A percentile compares a stretch with the other conserved stretches of the same genome.
Evolutionary conservation across 2,113 vertebrate genomes (phyloP).

Genomic region (Microcebus griseorufus): DNA sequence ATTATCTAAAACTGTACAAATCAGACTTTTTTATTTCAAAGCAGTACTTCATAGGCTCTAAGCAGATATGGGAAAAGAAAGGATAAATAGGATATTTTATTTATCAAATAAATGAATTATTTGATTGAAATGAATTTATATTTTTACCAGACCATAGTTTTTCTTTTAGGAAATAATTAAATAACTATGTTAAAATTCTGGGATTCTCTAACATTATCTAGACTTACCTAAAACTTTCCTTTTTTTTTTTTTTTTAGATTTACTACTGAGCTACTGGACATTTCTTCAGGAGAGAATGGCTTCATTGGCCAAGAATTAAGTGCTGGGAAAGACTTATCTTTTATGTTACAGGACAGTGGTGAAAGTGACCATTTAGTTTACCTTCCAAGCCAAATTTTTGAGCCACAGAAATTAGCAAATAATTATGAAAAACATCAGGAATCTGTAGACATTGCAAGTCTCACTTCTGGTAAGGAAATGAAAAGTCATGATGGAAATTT

Average conservation of each 20-base stretch:
- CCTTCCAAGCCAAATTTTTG: neutral
- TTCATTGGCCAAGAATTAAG: neutral
- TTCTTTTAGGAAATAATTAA: constrained; percentile 16
- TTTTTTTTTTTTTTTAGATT: constrained; percentile 38
- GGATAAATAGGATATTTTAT: neutral
- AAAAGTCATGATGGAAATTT: constrained; percentile 2
- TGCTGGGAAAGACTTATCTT: neutral
- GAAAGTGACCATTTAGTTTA: constrained; percentile 21
- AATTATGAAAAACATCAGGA: constrained; percentile 3
- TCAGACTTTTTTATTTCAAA: neutral
- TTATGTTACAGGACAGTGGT: neutral
- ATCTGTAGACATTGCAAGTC: neutral
- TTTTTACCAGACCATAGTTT: neutral
- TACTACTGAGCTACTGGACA: neutral
- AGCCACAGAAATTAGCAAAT: neutral
- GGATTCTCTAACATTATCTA: neutral
- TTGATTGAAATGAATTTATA: constrained; percentile 16
- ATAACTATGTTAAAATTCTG: neutral
- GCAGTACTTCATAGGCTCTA: neutral
- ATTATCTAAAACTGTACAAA: neutral
- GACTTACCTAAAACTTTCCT: neutral
- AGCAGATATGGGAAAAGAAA: neutral
- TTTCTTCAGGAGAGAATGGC: neutral
- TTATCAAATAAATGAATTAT: neutral
- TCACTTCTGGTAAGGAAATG: constrained; percentile 70